These are phyloP conservation scores for Lagodon rhomboides DNA, from an alignment of 2,797 vertebrate species.

Conservation along the genomic window DNA sequence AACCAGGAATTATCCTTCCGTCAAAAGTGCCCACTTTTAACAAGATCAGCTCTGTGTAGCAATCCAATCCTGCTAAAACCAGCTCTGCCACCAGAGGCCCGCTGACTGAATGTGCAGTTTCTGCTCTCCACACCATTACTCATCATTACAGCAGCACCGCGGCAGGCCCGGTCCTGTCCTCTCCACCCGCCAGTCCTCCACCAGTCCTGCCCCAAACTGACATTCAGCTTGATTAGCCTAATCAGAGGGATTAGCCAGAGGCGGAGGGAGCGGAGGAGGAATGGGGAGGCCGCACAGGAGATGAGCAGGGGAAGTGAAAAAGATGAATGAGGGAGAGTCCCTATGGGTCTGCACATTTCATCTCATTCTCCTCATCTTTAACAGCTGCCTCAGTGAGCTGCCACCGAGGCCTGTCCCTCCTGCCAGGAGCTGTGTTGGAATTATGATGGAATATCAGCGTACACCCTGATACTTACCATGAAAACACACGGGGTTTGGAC, in stretches of 20 bases:
- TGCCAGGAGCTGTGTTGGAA: constrained; percentile 48
- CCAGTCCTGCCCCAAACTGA: constrained; percentile 55
- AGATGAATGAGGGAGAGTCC: constrained; percentile 52
- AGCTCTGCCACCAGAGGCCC: constrained; percentile 41
- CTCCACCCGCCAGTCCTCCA: constrained; percentile 53
- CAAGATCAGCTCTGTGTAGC: constrained; percentile 1
- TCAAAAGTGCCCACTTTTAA: constrained; percentile 14
- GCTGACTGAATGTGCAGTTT: constrained; percentile 29
- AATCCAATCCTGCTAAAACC: constrained; percentile 44
- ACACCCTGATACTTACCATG: constrained; percentile 45
- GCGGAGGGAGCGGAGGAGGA: constrained; percentile 35
- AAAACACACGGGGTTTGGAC: constrained; percentile 25
- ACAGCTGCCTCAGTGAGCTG: constrained; percentile 61
- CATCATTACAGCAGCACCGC: constrained; percentile 62
- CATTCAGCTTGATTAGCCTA: constrained; percentile 77
- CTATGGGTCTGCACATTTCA: constrained; percentile 61
- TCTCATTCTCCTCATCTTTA: constrained; percentile 66
- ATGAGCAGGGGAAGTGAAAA: constrained; percentile 22
- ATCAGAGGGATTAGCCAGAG: constrained; percentile 78
- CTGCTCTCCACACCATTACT: constrained; percentile 63
- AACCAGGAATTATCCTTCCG: neutral
- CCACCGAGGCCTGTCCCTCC: constrained; percentile 45
- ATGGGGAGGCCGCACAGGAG: constrained; percentile 26
- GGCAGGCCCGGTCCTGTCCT: constrained; percentile 46
- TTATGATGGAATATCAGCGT: constrained; percentile 51